Evolutionary conservation across 1,140 invertebrate genomes (phyloP).

Genomic region (Nomia melanderi): DNA sequence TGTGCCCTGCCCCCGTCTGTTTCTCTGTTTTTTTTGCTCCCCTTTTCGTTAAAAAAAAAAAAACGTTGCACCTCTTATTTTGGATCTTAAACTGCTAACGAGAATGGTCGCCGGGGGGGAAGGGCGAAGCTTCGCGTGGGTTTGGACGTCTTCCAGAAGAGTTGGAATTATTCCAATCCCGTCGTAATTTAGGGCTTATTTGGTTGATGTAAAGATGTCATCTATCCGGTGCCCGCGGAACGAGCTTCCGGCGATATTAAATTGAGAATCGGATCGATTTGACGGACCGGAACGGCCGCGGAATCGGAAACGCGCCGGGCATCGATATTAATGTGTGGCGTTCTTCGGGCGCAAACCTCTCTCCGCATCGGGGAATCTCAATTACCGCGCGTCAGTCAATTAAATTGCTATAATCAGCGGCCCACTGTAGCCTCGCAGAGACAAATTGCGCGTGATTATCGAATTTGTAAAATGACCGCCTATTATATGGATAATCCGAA

Average conservation of each 20-base stretch:
- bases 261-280: constrained; percentile 18
- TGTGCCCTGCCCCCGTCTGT: background rate
- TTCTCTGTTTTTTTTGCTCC: background rate
- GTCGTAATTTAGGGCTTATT: constrained; percentile 75
- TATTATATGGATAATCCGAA: too few relatives aligned
- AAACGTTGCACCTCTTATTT: constrained; percentile 30
- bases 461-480: too few relatives aligned
- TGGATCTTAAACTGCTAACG: constrained; percentile 49
- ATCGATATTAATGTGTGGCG: background rate
- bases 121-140: constrained; percentile 58
- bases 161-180: constrained; percentile 76
- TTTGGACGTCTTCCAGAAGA: constrained; percentile 75
- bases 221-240: constrained; percentile 10
- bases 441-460: too few relatives aligned
- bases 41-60: too few relatives aligned
- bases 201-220: constrained; percentile 65
- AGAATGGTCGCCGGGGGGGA: constrained; percentile 47
- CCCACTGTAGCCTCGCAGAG: too few relatives aligned
- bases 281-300: background rate
- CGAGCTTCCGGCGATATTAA: constrained; percentile 25
- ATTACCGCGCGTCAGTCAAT: constrained; percentile 4
- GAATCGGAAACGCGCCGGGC: background rate
- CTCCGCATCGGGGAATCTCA: background rate
- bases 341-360: background rate
- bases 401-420: background rate